Conservation (phyloP, 2,113 vertebrate species). For the Colius striatus region DNA sequence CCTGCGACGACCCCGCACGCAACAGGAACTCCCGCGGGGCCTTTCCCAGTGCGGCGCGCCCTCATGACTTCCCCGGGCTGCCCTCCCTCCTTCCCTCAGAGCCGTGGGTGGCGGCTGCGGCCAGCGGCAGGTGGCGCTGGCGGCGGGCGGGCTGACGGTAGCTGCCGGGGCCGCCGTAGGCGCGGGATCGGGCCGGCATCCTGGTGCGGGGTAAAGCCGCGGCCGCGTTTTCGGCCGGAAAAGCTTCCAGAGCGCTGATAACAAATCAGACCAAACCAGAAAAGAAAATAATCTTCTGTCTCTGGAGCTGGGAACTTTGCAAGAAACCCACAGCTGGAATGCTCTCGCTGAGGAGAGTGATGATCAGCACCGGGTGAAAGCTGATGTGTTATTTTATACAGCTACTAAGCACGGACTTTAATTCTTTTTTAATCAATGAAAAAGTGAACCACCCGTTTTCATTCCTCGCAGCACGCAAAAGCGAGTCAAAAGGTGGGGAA, state of each 20-base stretch:
- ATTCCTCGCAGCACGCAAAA: fast-evolving
- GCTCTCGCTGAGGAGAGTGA: not conserved
- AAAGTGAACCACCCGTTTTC: fast-evolving
- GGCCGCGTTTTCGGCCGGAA: fast-evolving
- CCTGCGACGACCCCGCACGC: too few species aligned
- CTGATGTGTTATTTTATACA: fast-evolving
- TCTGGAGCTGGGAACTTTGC: not conserved
- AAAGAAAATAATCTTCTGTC: too few species aligned
- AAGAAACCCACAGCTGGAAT: not conserved
- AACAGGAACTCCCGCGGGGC: fast-evolving
- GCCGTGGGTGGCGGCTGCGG: not conserved
- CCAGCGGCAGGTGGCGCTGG: not conserved
- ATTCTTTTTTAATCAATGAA: not conserved
- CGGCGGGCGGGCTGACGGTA: fast-evolving
- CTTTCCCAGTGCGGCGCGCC: not conserved
- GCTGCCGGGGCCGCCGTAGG: not conserved
- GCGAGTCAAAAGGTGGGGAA: not conserved
- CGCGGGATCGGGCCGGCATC: fast-evolving
- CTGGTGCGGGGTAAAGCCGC: fast-evolving
- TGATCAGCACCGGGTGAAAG: not conserved
- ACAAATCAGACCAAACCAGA: too few species aligned
- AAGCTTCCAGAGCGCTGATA: fast-evolving
- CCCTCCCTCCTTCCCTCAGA: not conserved
- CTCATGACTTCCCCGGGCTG: not conserved
- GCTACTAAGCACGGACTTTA: not conserved